Conservation (phyloP, 2,797 vertebrate genomes). For the Pelobates cultripes region DNA sequence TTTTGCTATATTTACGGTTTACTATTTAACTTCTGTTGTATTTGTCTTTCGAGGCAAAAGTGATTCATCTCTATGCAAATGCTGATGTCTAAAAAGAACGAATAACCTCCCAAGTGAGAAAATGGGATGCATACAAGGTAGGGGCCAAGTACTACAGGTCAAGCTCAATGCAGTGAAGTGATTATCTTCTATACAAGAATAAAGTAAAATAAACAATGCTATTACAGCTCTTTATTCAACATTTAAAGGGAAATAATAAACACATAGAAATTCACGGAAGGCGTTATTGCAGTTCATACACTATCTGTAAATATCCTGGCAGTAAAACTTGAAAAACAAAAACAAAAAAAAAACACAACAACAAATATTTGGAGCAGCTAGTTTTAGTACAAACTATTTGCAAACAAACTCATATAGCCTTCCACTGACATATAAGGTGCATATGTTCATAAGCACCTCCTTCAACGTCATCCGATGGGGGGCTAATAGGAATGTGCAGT, state of each 20-base stretch:
- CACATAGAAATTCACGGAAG: too few relatives aligned
- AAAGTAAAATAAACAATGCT: slow-evolving; percentile 1
- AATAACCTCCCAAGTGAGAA: slow-evolving; percentile 4
- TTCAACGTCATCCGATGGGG: too few relatives aligned
- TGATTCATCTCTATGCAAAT: background rate
- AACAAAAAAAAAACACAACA: too few relatives aligned
- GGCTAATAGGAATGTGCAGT: too few relatives aligned
- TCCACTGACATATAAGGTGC: too few relatives aligned
- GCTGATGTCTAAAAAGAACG: background rate
- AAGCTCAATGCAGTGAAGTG: background rate
- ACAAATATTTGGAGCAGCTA: too few relatives aligned
- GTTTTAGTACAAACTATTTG: too few relatives aligned
- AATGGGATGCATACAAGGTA: background rate
- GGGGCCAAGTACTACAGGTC: slow-evolving; percentile 6
- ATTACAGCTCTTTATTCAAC: background rate
- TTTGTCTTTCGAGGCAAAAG: slow-evolving; percentile 16
- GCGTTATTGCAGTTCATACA: too few relatives aligned
- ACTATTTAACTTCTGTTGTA: background rate
- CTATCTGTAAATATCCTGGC: too few relatives aligned
- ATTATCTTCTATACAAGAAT: background rate
- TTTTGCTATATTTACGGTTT: background rate
- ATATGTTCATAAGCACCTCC: too few relatives aligned
- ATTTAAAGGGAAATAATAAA: background rate
- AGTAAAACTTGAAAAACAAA: too few relatives aligned
- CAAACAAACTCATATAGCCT: too few relatives aligned